phyloP scores from a whole-genome alignment of 2,888 invertebrate genomes.

The Meiosimyza decipiens region DNA sequence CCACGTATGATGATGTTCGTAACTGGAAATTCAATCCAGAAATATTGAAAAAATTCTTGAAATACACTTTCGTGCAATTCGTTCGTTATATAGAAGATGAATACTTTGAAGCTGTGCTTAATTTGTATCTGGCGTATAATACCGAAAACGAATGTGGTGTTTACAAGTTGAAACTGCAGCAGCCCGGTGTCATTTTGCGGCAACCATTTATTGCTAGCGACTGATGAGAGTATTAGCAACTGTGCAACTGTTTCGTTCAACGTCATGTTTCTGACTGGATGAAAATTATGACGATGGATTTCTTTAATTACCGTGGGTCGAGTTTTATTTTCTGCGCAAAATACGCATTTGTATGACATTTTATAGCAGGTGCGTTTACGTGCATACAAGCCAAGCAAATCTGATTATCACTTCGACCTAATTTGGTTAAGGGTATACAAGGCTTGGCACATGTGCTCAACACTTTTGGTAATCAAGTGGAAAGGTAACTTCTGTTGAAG shows the following conservation, averaged over 20 bases:
- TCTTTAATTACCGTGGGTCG: too few species aligned
- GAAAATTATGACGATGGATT: too few species aligned
- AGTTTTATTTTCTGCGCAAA: too few species aligned
- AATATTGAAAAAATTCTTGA: conserved; percentile 43
- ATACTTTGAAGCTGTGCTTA: conserved; percentile 48
- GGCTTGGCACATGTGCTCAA: too few species aligned
- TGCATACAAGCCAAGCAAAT: too few species aligned
- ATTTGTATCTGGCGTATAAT: conserved; percentile 46
- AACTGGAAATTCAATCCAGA: conserved; percentile 46
- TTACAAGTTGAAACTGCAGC: conserved; percentile 34
- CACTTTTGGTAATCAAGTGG: too few species aligned
- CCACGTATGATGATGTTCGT: conserved; percentile 47
- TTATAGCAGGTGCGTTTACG: too few species aligned
- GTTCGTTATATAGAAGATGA: conserved; percentile 53
- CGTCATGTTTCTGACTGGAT: conserved; percentile 32
- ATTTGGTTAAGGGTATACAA: too few species aligned
- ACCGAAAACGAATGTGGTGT: conserved; percentile 46
- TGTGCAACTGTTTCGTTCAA: conserved; percentile 35
- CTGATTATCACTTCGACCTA: too few species aligned
- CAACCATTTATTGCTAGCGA: background rate
- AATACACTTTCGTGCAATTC: conserved; percentile 29
- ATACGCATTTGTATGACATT: too few species aligned
- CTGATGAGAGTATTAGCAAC: conserved; percentile 29
- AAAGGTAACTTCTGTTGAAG: too few species aligned
- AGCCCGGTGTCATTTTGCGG: too few species aligned